phyloP scores from a whole-genome alignment of 1,140 invertebrate genomes.

The Halesus radiatus region DNA sequence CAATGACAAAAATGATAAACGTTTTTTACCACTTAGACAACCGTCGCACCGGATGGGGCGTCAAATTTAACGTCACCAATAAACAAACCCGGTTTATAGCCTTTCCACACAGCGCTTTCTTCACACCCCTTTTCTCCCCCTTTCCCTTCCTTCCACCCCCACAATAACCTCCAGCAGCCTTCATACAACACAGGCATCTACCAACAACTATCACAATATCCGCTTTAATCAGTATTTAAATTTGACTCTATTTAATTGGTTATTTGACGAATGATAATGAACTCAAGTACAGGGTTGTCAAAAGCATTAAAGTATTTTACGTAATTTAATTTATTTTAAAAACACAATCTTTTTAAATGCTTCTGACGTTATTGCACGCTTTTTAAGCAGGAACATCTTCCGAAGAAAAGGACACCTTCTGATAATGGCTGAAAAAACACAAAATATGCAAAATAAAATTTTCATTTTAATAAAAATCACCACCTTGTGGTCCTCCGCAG shows the following conservation, averaged over 20 bases:
- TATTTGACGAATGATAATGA: not conserved
- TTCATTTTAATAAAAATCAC: too few species aligned
- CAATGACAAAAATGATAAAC: conserved; percentile 28
- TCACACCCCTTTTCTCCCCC: not conserved
- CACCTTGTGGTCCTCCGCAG: too few species aligned
- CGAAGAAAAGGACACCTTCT: too few species aligned
- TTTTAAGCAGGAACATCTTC: too few species aligned
- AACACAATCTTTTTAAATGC: too few species aligned
- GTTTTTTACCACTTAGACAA: conserved; percentile 33
- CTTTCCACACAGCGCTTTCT: conserved; percentile 23
- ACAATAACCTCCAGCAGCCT: not conserved
- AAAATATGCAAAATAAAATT: too few species aligned
- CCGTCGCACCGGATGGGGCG: conserved; percentile 43
- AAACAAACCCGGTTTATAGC: conserved; percentile 52
- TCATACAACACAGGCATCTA: not conserved
- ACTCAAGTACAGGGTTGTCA: too few species aligned
- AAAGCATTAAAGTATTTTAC: too few species aligned
- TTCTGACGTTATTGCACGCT: too few species aligned
- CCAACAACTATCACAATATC: conserved; percentile 46
- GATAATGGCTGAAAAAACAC: too few species aligned
- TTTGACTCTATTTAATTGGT: conserved; percentile 42
- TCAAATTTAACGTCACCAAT: conserved; percentile 54
- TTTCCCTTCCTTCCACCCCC: not conserved
- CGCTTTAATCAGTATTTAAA: conserved; percentile 55
- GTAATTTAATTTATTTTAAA: too few species aligned